Evolutionary conservation across 2,888 invertebrate genomes (phyloP).

Genomic region (Diplolepis rosae): DNA sequence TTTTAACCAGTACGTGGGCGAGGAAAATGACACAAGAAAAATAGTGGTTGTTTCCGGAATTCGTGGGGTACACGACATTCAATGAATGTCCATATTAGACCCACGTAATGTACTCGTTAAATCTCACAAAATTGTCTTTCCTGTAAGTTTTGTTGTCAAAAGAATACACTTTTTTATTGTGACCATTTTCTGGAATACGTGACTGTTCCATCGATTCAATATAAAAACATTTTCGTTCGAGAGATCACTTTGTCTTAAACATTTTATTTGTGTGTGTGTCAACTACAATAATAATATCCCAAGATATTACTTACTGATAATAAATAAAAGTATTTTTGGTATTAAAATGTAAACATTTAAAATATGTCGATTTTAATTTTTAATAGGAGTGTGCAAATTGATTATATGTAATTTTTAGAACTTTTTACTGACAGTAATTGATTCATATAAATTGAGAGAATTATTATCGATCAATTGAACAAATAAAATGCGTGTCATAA

Average conservation of each 20-base stretch:
- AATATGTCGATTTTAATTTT: too few relatives aligned
- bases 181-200: too few relatives aligned
- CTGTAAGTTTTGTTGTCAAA: not conserved
- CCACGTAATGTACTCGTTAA: not conserved
- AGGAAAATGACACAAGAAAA: not conserved
- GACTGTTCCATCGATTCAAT: too few relatives aligned
- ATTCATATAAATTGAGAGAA: not conserved
- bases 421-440: not conserved
- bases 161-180: too few relatives aligned
- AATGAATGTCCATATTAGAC: constrained; percentile 10
- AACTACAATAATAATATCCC: not conserved
- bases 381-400: too few relatives aligned
- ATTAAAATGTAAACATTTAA: too few relatives aligned
- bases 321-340: too few relatives aligned
- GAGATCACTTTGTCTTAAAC: too few relatives aligned
- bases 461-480: not conserved
- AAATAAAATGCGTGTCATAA: not conserved
- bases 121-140: not conserved
- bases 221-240: too few relatives aligned
- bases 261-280: too few relatives aligned
- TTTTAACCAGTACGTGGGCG: not conserved
- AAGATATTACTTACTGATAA: too few relatives aligned
- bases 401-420: too few relatives aligned
- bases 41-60: not conserved
- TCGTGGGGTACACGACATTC: not conserved